Conservation (phyloP, 2,113 vertebrate genomes). For the Callipepla squamata region DNA sequence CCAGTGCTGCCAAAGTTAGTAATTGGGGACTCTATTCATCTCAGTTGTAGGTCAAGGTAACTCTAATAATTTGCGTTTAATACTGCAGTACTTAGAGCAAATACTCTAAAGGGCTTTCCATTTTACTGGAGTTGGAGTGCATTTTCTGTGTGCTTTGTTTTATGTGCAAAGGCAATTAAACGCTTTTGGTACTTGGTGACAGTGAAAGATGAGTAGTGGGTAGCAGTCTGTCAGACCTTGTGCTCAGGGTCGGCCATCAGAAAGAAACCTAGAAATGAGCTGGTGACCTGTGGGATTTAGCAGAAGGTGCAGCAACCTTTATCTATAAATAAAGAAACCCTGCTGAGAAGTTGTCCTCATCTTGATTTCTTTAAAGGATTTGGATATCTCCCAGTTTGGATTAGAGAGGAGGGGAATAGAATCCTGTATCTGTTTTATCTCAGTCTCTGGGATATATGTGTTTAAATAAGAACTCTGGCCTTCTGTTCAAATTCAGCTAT, state of each 20-base stretch:
- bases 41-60: not conserved
- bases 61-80: not conserved
- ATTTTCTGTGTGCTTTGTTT: not conserved
- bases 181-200: not conserved
- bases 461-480: not conserved
- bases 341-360: accelerated
- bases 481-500: not conserved
- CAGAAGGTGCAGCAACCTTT: not conserved
- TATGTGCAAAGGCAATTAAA: not conserved
- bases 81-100: not conserved
- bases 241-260: not conserved
- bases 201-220: not conserved
- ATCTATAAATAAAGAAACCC: not conserved
- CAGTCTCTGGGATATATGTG: not conserved
- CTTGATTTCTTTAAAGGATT: not conserved
- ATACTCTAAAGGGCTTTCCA: not conserved
- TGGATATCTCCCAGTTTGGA: not conserved
- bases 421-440: not conserved
- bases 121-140: not conserved
- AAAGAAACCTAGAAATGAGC: not conserved
- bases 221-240: not conserved
- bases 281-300: not conserved
- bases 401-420: not conserved
- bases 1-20: no score
- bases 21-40: no score